Evolutionary conservation across 2,113 vertebrate species (phyloP), one percentile per base, ranked within the genome.

Genomic region (Saccopteryx bilineata): DNA sequence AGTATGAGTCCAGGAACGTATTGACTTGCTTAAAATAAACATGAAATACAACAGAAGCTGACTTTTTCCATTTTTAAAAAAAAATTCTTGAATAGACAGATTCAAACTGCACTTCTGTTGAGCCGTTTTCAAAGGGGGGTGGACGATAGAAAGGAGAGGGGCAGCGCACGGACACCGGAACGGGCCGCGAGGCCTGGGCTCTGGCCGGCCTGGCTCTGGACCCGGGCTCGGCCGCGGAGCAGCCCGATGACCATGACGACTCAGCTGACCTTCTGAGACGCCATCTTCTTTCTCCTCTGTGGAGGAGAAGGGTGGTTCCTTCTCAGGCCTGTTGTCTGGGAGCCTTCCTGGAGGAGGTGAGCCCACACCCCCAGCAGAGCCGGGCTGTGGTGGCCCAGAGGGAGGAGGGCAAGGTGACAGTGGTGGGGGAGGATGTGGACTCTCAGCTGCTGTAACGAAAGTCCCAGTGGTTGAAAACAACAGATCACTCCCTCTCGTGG

Each of bases 111-210:
- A 18, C 6, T 14, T 61, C 50, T 50, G 46, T 72, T 13, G 50
- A 83, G 26, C 24, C 9, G 2, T 39, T 76, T 76, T 87, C 82
- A 24, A 58, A 63, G 0, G 48, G 50, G 33, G 0, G 48, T 33
- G 33, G 78, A 52, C 26, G 1, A 17, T 31, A 39, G 12, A 19
- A 39, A 39, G 3, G 39, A 39, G 21, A 7, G 79, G 75, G 50
- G 24, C 69, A 15, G 33, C 5, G 8, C 26, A 18, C 0, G 24
- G n/a, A 48, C 56, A 8, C 2, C 2, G 2, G 46, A 10, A 39
- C 71, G 72, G 65, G n/a, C 72, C 50, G 0, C 0, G 52, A 4
- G 24, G 19, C 5, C 0, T 0, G n/a, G 54, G 52, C 12, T 56
- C 63, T 21, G 18, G 6, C 3, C 19, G 12, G 14, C 18, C 56